These are phyloP conservation scores for Notolepis coatsorum DNA, from an alignment of 2,797 vertebrate genomes.

Conservation along the genomic window DNA sequence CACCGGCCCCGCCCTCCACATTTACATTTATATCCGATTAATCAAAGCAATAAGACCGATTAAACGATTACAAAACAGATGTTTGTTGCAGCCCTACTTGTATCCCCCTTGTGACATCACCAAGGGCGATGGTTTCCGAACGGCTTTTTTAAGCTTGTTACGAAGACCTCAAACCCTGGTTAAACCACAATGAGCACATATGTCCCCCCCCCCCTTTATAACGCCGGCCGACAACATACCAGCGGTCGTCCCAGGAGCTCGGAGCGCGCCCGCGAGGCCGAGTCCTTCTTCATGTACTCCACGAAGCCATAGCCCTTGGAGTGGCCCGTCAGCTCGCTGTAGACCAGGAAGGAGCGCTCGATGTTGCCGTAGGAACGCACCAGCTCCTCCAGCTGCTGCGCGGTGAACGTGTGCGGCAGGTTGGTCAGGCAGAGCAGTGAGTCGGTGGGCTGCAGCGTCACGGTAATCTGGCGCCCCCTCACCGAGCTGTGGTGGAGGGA, in stretches of 20 bases:
- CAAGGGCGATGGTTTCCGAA: no score
- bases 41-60: no score
- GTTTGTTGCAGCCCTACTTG: no score
- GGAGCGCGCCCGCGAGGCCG: constrained; percentile 92
- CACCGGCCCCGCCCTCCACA: no score
- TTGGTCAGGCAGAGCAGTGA: constrained; percentile 96
- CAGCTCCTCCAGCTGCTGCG: constrained; percentile 92
- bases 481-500: constrained; percentile 91
- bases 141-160: no score
- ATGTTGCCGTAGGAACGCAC: constrained; percentile 93
- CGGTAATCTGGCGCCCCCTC: constrained; percentile 90
- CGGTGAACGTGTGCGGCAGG: constrained; percentile 87
- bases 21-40: no score
- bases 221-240: no score
- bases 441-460: constrained; percentile 96
- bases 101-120: no score
- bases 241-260: constrained; percentile 91
- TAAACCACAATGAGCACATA: no score
- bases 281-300: constrained; percentile 99
- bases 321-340: constrained; percentile 90
- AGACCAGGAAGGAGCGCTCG: constrained; percentile 95
- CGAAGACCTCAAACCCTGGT: no score
- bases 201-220: no score
- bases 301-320: constrained; percentile 98
- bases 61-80: no score